Evolutionary conservation across 2,888 invertebrate species (phyloP), one percentile per base, ranked within the genome.

Genomic region (Metacarcinus magister): DNA sequence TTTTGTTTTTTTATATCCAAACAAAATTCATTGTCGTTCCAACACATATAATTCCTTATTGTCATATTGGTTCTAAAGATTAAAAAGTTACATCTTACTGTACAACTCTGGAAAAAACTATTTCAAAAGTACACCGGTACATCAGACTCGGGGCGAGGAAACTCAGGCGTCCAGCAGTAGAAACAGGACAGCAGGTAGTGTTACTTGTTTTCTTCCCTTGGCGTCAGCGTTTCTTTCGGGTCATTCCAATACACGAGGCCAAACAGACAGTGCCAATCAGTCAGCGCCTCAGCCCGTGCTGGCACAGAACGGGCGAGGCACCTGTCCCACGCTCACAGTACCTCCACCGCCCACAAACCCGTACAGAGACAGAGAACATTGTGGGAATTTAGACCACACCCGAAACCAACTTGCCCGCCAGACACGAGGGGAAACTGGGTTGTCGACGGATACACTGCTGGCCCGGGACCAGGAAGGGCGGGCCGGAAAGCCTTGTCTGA

Each of bases 21-120:
- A 92, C 60, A 54, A 92, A 46, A 23, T 95, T 82, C 96, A 96
- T 96, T 96, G 96, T 95, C 96, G 67, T 96, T 96, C 96, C 96
- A 96, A 89, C 90, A 96, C 96, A 96, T 67, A 87, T 95, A 93
- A 89, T 96, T 90, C 92, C 96, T 96, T 96, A 96, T 96, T 96
- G 96, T 96, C 96, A 90, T 96, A 96, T 94, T 94, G 94, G 75
- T 95, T 93, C 96, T 96, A 96, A 89, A 93, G 96, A 95, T 96
- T 95, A 96, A 95, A 96, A 95, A 95, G 87, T 96, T 94, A 96
- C 94, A 75, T 96, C 94, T 96, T 95, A 96, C 95, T 96, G 95
- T 96, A 96, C 96, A 96, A 44, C 89, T 96, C 95, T 94, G 95
- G 67, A 90, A 93, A 87, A 93, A 43, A 67, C 60, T 75, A 95